Conservation (phyloP, 2,797 vertebrate genomes). For the Thunnus albacares region DNA sequence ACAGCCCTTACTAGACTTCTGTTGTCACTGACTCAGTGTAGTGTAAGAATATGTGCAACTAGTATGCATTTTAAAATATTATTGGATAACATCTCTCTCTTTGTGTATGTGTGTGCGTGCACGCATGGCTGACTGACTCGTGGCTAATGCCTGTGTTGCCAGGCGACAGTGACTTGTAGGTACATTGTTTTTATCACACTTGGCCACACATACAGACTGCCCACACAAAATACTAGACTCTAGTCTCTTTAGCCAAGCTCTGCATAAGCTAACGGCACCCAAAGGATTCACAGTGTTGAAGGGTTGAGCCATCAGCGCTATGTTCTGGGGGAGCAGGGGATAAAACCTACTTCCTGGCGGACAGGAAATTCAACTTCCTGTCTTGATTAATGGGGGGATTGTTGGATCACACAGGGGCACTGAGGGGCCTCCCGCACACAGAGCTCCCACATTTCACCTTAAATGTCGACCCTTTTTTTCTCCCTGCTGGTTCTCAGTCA, state of each 20-base stretch:
- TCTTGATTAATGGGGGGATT: slow-evolving; percentile 81
- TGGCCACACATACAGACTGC: slow-evolving; percentile 67
- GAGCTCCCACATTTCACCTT: slow-evolving; percentile 65
- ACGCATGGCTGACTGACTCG: slow-evolving; percentile 41
- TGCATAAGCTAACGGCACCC: slow-evolving; percentile 66
- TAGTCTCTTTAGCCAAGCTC: slow-evolving; percentile 54
- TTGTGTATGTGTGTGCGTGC: neutral
- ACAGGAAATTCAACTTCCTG: slow-evolving; percentile 86
- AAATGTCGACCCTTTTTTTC: slow-evolving; percentile 30
- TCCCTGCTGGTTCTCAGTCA: slow-evolving; percentile 25
- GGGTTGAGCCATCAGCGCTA: slow-evolving; percentile 52
- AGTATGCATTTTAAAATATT: slow-evolving; percentile 11
- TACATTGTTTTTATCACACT: slow-evolving; percentile 74
- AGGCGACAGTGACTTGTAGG: slow-evolving; percentile 79
- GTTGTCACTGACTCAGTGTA: neutral
- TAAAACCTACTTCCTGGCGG: slow-evolving; percentile 72
- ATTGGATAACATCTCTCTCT: slow-evolving; percentile 19
- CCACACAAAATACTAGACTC: slow-evolving; percentile 65
- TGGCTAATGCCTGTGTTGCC: slow-evolving; percentile 74
- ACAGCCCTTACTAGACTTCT: neutral
- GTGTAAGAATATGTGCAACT: neutral
- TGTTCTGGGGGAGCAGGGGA: slow-evolving; percentile 35
- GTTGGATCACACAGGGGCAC: slow-evolving; percentile 61
- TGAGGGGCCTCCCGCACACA: slow-evolving; percentile 72
- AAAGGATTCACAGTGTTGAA: slow-evolving; percentile 67